These are phyloP conservation scores for Strigamia transsilvanica DNA, from an alignment of 2,888 invertebrate genomes.

Conservation along the genomic window DNA sequence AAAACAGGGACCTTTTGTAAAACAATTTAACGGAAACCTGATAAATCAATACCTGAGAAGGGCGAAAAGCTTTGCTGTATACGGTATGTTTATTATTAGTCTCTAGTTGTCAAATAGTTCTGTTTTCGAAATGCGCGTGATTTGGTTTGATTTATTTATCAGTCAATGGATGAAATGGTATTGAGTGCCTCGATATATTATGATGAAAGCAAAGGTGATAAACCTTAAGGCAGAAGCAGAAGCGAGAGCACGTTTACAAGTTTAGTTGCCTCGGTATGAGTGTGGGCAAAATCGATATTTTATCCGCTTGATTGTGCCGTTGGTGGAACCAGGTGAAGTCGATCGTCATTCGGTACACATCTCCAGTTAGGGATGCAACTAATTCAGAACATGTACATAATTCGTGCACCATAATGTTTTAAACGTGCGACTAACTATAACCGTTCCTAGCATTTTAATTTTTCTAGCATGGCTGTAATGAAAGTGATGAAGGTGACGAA, in stretches of 20 bases:
- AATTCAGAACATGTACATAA: not conserved
- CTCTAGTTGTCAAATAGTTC: no score
- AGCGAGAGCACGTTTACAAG: slow-evolving; percentile 40
- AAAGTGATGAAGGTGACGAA: not conserved
- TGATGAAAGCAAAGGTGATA: slow-evolving; percentile 41
- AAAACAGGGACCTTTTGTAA: not conserved
- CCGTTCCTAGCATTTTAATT: not conserved
- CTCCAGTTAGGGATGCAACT: not conserved
- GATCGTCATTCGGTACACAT: slow-evolving; percentile 27
- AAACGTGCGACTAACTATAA: not conserved
- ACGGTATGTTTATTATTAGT: no score
- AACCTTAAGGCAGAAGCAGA: slow-evolving; percentile 7
- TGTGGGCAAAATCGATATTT: slow-evolving; percentile 26
- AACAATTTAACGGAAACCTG: no score
- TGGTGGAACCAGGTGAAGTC: slow-evolving; percentile 23
- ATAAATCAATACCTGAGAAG: no score
- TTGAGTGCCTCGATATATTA: not conserved
- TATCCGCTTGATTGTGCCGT: slow-evolving; percentile 25
- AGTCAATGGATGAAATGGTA: not conserved
- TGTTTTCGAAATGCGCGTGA: not conserved
- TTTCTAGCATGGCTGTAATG: not conserved
- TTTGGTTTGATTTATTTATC: not conserved
- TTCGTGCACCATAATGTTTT: not conserved
- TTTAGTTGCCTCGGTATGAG: not conserved
- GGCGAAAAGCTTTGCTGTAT: no score